Evolutionary conservation across 2,888 invertebrate genomes (phyloP), one percentile per base, ranked within the genome.

Genomic region (Blastobasis adustella): DNA sequence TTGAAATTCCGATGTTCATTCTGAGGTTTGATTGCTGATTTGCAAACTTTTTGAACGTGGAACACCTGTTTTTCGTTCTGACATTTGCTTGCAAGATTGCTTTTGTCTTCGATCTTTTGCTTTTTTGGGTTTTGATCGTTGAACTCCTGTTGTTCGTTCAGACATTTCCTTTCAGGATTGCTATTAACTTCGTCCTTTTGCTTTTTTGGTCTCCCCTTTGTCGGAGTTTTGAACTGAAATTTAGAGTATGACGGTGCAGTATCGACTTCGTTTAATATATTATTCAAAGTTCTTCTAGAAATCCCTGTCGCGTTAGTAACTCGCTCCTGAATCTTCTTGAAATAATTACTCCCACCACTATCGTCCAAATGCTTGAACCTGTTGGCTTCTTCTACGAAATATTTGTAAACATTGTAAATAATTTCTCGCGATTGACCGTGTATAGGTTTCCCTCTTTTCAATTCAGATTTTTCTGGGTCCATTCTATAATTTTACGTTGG

Each of bases 381-480:
- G 45, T 45, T 23, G 7, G 45, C 45, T 10, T 45, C 45, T 4
- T 7, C 6, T 10, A 45, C 45, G 10, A 45, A 45, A 45, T 45
- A 45, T 23, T 45, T n/a, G 10, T 45, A 10, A 6, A 45, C 45
- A 45, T 45, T 45, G 10, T 45, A 10, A 7, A 45, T 45, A 4
- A 44, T 46, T 45, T 42, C 52, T 48, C 40, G 46, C 53, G 45
- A 72, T 76, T 41, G 59, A 42, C 7, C 39, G n/a, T 45, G 23
- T n/a, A 47, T 9, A 5, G 42, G 40, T 8, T 36, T 23, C 6
- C 38, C 48, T 8, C 41, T 23, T 36, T 4, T 40, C 5, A 44
- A 8, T n/a, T 42, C 10, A 4, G 42, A 23, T 23, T 23, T 23
- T 23, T 23, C 23, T 3, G 23, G 23, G 23, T 23, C 23, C 23